Conservation (phyloP, 2,113 vertebrate genomes). For the Falcunculus frontatus region DNA sequence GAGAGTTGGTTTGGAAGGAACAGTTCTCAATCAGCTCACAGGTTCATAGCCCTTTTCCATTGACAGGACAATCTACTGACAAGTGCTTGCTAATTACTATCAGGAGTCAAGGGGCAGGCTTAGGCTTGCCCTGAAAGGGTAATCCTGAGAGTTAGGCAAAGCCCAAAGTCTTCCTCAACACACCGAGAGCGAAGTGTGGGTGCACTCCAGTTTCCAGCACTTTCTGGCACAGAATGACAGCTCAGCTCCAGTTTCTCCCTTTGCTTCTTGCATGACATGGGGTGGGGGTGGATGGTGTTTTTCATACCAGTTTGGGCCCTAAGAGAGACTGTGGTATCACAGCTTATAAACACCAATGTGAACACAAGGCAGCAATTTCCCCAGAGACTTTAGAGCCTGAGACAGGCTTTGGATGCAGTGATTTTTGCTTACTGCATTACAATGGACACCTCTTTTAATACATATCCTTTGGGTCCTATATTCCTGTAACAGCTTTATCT, state of each 20-base stretch:
- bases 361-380: background rate
- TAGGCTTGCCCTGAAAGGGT: background rate
- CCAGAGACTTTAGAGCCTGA: background rate
- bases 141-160: background rate
- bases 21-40: background rate
- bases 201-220: background rate
- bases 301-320: background rate
- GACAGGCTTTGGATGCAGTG: background rate
- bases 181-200: background rate
- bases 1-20: background rate
- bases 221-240: background rate
- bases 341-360: background rate
- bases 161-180: background rate
- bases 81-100: background rate
- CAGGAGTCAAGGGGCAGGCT: background rate
- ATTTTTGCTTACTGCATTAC: background rate
- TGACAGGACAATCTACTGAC: background rate
- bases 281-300: background rate
- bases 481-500: slow-evolving; percentile 6
- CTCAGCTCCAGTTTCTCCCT: background rate
- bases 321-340: background rate
- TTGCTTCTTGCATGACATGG: background rate
- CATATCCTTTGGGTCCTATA: background rate
- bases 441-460: slow-evolving; percentile 8
- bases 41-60: background rate